These are phyloP conservation scores for Esperia sulphurella DNA, from an alignment of 2,888 invertebrate species.

Conservation along the genomic window DNA sequence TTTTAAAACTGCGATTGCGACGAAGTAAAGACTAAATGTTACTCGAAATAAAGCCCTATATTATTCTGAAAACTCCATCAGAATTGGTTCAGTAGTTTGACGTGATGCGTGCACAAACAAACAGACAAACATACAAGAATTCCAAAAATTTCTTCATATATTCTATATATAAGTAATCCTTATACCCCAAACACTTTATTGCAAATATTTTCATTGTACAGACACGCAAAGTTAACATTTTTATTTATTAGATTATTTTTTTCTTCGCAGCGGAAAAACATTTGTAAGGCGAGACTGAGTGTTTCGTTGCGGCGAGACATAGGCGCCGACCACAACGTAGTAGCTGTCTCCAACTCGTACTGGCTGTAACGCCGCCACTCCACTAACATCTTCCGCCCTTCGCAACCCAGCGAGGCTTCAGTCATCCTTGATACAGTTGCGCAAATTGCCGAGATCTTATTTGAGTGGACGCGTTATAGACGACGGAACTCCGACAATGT, in stretches of 20 bases:
- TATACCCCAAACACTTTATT: too few species aligned
- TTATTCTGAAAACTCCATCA: too few species aligned
- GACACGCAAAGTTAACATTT: too few species aligned
- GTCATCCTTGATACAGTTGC: background rate
- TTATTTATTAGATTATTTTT: background rate
- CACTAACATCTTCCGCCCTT: constrained; percentile 13
- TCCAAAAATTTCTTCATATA: too few species aligned
- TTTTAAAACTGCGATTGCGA: too few species aligned
- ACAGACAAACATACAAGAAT: too few species aligned
- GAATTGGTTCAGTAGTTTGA: too few species aligned
- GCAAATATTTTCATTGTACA: too few species aligned
- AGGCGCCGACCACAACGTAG: constrained; percentile 35
- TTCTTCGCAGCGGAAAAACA: constrained; percentile 86
- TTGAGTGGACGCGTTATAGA: constrained; percentile 39
- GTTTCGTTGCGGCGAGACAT: constrained; percentile 62
- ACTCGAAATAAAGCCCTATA: too few species aligned
- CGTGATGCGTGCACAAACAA: too few species aligned
- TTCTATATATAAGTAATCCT: too few species aligned
- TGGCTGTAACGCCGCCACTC: constrained; percentile 6
- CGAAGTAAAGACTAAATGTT: too few species aligned
- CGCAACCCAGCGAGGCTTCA: constrained; percentile 6
- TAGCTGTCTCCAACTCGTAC: constrained; percentile 8
- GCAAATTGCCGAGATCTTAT: constrained; percentile 21
- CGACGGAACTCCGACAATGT: constrained; percentile 49
- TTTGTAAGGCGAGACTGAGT: constrained; percentile 91